These are phyloP conservation scores for Procambarus virginalis DNA, from an alignment of 1,140 invertebrate genomes.

Conservation along the genomic window DNA sequence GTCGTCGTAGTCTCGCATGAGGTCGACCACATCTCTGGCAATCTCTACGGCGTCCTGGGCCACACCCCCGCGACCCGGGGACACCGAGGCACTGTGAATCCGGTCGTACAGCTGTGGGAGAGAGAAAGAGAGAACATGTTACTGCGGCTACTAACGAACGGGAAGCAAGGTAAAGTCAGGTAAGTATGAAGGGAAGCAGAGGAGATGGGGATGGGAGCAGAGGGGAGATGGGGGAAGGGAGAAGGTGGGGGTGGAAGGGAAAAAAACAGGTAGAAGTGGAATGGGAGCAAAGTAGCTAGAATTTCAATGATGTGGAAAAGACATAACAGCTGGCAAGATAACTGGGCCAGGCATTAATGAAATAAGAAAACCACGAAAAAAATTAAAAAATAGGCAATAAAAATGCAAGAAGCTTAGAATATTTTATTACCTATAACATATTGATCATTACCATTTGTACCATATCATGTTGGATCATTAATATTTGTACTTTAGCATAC, in stretches of 20 bases:
- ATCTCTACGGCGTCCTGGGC: slow-evolving; percentile 85
- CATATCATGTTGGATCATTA: no score
- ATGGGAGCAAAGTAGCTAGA: no score
- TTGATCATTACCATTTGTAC: no score
- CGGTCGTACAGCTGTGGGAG: slow-evolving; percentile 86
- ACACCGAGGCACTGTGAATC: slow-evolving; percentile 84
- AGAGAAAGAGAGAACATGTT: slow-evolving; percentile 6
- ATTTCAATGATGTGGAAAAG: no score
- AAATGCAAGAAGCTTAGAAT: no score
- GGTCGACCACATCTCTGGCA: slow-evolving; percentile 84
- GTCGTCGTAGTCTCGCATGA: slow-evolving; percentile 77
- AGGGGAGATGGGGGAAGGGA: neutral
- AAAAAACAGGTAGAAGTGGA: no score
- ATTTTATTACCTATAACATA: no score
- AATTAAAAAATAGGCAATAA: no score
- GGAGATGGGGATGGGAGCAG: neutral
- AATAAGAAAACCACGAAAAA: no score
- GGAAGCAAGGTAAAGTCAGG: neutral
- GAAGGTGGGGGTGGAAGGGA: neutral
- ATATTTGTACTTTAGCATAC: no score
- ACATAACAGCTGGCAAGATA: no score
- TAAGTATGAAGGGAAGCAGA: neutral
- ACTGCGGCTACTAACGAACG: neutral
- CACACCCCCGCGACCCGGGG: slow-evolving; percentile 80
- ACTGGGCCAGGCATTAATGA: no score